Percentiles rank a stretch among this genome's conserved stretches.
Evolutionary conservation across 2,113 vertebrate genomes (phyloP).

Genomic region (Semicossyphus pulcher): DNA sequence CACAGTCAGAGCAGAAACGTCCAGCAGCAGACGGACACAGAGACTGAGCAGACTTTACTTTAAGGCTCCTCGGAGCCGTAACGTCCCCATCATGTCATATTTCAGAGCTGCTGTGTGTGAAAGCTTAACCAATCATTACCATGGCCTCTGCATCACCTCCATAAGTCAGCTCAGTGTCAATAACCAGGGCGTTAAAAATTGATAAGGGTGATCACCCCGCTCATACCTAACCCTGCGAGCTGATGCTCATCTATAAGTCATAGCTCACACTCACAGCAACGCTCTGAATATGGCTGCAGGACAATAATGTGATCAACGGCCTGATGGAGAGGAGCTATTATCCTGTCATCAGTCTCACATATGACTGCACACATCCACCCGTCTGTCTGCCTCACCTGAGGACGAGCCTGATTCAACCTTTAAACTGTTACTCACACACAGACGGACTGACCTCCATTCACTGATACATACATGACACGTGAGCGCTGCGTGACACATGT

Average conservation of each 20-base stretch:
- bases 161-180: slow-evolving; percentile 82
- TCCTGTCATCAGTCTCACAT: slow-evolving; percentile 33
- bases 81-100: slow-evolving; percentile 17
- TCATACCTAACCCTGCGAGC: slow-evolving; percentile 57
- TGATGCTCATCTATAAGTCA: slow-evolving; percentile 70
- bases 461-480: slow-evolving; percentile 47
- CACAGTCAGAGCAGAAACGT: too few relatives aligned
- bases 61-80: slow-evolving; percentile 53
- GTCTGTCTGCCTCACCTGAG: too few relatives aligned
- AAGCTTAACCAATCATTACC: slow-evolving; percentile 76
- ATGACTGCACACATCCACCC: slow-evolving; percentile 21
- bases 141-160: slow-evolving; percentile 77
- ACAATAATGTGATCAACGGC: slow-evolving; percentile 11
- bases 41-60: slow-evolving; percentile 38
- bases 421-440: slow-evolving; percentile 23
- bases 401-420: too few relatives aligned
- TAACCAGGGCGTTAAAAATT: slow-evolving; percentile 83
- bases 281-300: slow-evolving; percentile 37
- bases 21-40: slow-evolving; percentile 58
- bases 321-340: slow-evolving; percentile 52
- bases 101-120: slow-evolving; percentile 40
- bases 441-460: not conserved
- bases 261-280: slow-evolving; percentile 46
- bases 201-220: slow-evolving; percentile 77
- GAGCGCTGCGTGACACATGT: slow-evolving; percentile 47